Conservation (phyloP, 2,113 vertebrate species). For the Etheostoma spectabile region DNA sequence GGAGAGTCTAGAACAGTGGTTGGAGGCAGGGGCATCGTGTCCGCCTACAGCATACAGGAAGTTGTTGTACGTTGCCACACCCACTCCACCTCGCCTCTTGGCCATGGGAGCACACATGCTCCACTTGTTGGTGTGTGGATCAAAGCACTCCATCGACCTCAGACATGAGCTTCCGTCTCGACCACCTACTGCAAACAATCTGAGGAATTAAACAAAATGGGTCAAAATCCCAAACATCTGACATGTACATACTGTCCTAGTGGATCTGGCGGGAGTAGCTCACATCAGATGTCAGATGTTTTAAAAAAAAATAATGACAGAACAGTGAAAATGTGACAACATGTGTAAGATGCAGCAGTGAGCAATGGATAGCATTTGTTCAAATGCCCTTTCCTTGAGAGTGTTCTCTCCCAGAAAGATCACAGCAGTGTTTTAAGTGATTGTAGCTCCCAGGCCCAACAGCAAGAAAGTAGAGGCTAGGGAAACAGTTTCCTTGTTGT, state of each 20-base stretch:
- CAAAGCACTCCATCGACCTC: slow-evolving; percentile 96
- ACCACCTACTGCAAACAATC: slow-evolving; percentile 94
- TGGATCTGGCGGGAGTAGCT: neutral
- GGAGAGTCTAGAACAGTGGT: slow-evolving; percentile 93
- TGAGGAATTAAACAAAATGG: slow-evolving; percentile 63
- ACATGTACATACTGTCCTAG: neutral
- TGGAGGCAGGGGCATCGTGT: slow-evolving; percentile 95
- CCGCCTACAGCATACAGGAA: slow-evolving; percentile 95
- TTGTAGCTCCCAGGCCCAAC: slow-evolving; percentile 49
- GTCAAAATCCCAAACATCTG: neutral
- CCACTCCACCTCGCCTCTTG: slow-evolving; percentile 94
- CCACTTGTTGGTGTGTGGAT: slow-evolving; percentile 99
- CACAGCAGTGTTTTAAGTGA: slow-evolving; percentile 61
- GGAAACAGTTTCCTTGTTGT: slow-evolving; percentile 67
- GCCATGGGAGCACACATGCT: slow-evolving; percentile 93
- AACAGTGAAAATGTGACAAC: slow-evolving; percentile 18
- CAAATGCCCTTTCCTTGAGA: slow-evolving; percentile 43
- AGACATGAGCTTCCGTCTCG: slow-evolving; percentile 96
- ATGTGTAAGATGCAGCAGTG: slow-evolving; percentile 10
- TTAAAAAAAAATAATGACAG: slow-evolving; percentile 21
- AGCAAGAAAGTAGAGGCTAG: slow-evolving; percentile 54
- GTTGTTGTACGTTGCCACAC: slow-evolving; percentile 93
- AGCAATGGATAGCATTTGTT: slow-evolving; percentile 29
- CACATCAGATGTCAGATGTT: slow-evolving; percentile 25
- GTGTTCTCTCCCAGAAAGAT: slow-evolving; percentile 42